These are phyloP conservation scores for Gymnocypris eckloni DNA, from an alignment of 2,797 vertebrate genomes.

Conservation along the genomic window DNA sequence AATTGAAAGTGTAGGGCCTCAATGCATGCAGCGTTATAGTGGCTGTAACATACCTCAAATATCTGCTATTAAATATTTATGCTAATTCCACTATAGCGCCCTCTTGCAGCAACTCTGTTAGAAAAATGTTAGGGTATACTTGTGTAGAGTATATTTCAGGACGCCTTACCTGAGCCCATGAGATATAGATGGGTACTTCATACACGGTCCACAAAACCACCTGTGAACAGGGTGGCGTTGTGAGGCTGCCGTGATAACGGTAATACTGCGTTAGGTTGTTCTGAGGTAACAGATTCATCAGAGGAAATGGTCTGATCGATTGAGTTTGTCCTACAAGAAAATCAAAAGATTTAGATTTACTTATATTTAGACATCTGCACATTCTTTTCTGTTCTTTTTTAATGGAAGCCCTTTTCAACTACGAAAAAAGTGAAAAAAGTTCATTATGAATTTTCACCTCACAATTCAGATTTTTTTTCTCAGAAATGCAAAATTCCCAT, in stretches of 20 bases:
- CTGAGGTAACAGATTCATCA: slow-evolving; percentile 80
- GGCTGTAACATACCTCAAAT: no score
- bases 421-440: neutral
- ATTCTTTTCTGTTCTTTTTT: neutral
- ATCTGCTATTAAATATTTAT: neutral
- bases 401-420: neutral
- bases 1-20: neutral
- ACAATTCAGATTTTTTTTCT: neutral
- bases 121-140: neutral
- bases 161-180: slow-evolving; percentile 78
- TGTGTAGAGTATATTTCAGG: neutral
- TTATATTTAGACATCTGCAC: neutral
- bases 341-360: slow-evolving; percentile 5
- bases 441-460: neutral
- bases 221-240: slow-evolving; percentile 84
- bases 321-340: slow-evolving; percentile 70
- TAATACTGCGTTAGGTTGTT: slow-evolving; percentile 79
- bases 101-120: neutral
- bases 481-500: neutral
- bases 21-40: no score
- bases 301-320: slow-evolving; percentile 78
- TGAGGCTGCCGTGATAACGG: slow-evolving; percentile 86
- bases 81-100: neutral
- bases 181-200: slow-evolving; percentile 80
- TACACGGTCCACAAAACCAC: slow-evolving; percentile 85